Evolutionary conservation across 2,888 invertebrate species (phyloP).

Genomic region (Raillietiella orientalis): DNA sequence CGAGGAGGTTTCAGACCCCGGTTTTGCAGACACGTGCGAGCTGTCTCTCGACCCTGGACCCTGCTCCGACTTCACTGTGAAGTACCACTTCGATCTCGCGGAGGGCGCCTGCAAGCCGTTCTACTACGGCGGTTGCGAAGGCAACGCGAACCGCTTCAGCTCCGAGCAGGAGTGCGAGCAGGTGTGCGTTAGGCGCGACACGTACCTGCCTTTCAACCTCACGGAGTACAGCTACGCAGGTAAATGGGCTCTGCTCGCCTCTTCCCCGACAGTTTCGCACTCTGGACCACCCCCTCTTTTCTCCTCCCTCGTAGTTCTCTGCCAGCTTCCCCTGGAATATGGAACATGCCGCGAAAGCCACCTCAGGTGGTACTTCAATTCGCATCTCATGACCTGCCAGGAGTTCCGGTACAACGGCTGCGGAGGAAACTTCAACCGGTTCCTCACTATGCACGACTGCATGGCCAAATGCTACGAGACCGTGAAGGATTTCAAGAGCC

Average conservation of each 20-base stretch:
- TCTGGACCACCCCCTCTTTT: too few relatives aligned
- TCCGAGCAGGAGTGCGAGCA: slow-evolving; percentile 34
- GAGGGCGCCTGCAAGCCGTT: slow-evolving; percentile 28
- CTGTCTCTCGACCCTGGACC: slow-evolving; percentile 29
- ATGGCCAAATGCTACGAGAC: too few relatives aligned
- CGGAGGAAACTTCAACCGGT: slow-evolving; percentile 56
- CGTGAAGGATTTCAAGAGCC: too few relatives aligned
- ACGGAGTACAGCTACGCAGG: slow-evolving; percentile 5
- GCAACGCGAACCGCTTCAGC: slow-evolving; percentile 52
- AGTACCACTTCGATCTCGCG: slow-evolving; percentile 35
- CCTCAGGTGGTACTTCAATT: slow-evolving; percentile 39
- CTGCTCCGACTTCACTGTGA: slow-evolving; percentile 26
- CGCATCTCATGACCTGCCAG: slow-evolving; percentile 29
- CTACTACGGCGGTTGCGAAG: slow-evolving; percentile 45
- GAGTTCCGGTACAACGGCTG: slow-evolving; percentile 59
- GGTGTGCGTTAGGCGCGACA: slow-evolving; percentile 25
- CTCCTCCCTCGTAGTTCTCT: too few relatives aligned
- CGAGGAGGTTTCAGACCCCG: neutral
- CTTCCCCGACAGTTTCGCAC: too few relatives aligned
- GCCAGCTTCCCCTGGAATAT: slow-evolving; percentile 23
- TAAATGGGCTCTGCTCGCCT: too few relatives aligned
- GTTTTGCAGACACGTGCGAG: slow-evolving; percentile 30
- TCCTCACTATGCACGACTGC: slow-evolving; percentile 36
- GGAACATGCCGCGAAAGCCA: slow-evolving; percentile 22
- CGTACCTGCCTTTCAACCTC: slow-evolving; percentile 14